phyloP scores from a whole-genome alignment of 2,888 invertebrate genomes.

The Cactoblastis cactorum region DNA sequence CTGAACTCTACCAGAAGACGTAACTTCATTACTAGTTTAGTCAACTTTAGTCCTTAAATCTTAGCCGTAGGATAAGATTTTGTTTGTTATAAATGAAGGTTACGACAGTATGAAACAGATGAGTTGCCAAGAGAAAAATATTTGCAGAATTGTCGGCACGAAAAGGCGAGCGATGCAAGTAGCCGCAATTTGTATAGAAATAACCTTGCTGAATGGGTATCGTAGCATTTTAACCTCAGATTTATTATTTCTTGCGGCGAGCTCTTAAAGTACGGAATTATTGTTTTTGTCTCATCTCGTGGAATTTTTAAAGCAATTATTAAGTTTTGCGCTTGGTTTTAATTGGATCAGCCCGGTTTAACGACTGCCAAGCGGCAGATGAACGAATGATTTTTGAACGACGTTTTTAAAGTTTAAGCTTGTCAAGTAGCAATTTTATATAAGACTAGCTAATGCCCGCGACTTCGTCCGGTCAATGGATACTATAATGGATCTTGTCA shows the following conservation, averaged over 20 bases:
- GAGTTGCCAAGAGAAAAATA: slow-evolving; percentile 67
- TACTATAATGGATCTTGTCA: no score
- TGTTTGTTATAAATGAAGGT: background rate
- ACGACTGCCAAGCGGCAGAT: slow-evolving; percentile 48
- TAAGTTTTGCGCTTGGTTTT: slow-evolving; percentile 68
- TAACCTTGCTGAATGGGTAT: slow-evolving; percentile 73
- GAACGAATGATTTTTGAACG: slow-evolving; percentile 38
- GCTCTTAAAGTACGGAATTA: slow-evolving; percentile 74
- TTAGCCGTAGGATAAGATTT: background rate
- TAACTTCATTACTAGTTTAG: background rate
- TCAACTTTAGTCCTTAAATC: background rate
- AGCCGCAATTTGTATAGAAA: slow-evolving; percentile 78
- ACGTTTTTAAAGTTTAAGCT: background rate
- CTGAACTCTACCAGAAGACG: background rate
- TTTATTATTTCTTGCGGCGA: slow-evolving; percentile 75
- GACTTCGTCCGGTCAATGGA: no score
- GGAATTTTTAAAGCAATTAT: slow-evolving; percentile 77
- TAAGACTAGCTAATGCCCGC: no score
- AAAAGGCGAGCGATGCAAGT: slow-evolving; percentile 68
- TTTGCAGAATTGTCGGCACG: slow-evolving; percentile 76
- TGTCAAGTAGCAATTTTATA: background rate
- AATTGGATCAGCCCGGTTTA: slow-evolving; percentile 73
- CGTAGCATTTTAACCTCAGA: slow-evolving; percentile 69
- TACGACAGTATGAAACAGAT: slow-evolving; percentile 12
- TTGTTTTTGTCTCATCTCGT: slow-evolving; percentile 74